Percentiles rank a stretch among this genome's conserved stretches.
Conservation (phyloP, 2,113 vertebrate genomes). For the Pipa parva region DNA sequence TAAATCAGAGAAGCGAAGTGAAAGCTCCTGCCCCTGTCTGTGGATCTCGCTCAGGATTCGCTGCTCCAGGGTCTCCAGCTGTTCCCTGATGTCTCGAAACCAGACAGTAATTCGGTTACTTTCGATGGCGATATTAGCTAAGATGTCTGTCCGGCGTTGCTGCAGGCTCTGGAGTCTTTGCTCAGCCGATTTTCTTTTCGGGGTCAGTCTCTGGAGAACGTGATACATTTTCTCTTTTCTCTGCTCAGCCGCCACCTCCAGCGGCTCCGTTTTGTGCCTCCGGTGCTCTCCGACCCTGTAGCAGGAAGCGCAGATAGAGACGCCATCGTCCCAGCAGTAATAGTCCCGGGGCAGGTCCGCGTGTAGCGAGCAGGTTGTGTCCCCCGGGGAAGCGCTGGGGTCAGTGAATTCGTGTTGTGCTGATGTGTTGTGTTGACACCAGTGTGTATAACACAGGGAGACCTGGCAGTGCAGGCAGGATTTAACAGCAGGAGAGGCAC, state of each 20-base stretch:
- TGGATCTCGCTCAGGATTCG: neutral
- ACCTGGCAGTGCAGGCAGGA: neutral
- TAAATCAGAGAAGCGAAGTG: neutral
- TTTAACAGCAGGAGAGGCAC: neutral
- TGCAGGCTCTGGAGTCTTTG: neutral
- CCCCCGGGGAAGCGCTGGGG: neutral
- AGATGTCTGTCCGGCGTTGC: neutral
- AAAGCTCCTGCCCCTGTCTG: neutral
- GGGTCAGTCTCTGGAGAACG: neutral
- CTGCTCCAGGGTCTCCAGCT: neutral
- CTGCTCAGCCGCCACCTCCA: neutral
- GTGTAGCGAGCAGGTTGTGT: neutral
- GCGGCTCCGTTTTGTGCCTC: neutral
- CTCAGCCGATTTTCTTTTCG: neutral
- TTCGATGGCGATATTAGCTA: neutral
- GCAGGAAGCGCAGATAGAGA: neutral
- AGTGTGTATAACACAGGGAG: neutral
- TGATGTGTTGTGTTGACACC: neutral
- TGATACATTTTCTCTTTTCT: neutral
- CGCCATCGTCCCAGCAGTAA: neutral
- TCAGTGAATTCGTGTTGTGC: neutral
- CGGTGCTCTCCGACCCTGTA: neutral
- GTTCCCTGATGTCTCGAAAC: neutral
- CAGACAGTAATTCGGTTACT: neutral
- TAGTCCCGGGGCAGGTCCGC: neutral